Base-by-base conservation (phyloP, 2,113 vertebrate genomes). In the Spheniscus mendiculus region DNA sequence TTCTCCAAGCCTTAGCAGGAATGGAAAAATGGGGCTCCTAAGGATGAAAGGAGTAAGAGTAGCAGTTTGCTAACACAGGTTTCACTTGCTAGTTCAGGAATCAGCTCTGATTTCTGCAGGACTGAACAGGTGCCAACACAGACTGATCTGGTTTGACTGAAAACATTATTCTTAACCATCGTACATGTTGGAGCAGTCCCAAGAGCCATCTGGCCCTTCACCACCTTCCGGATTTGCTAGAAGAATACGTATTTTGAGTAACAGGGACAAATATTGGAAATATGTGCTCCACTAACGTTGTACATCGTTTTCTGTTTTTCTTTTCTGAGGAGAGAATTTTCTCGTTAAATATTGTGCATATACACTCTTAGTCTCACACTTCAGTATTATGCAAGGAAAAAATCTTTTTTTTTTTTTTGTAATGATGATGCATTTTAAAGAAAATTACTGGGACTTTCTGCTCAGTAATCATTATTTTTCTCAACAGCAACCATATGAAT, bases 261-360 rank as follows among this genome's bases (percentile, higher is more conserved):
- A 4, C 5, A 58, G 19, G 18, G 19, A 34, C 27, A 78, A 53
- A 49, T 44, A n/a, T 6, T 29, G 23, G 36, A 58, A 67, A 87
- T 52, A 52, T 5, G 1, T 58, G 7, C 9, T 65, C 25, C 7
- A 40, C 18, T 56, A 55, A 23, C 0, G 0, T 7, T 70, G 6
- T 17, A 36, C 2, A 16, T 36, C 10, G 2, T 15, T 83, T 50
- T 61, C 62, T 45, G 16, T 55, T 49, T 7, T 3, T 32, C 11
- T 52, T n/a, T 53, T 16, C 58, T 50, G 17, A 58, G 12, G 23
- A 36, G 22, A 55, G 5, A 19, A 45, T 63, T 74, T 94, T 81
- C 19, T 87, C 5, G 44, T 34, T 56, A 90, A 67, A 53, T 63
- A 42, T 25, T 80, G 18, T n/a, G 12, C 13, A 45, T 49, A 29